Evolutionary conservation across 1,140 invertebrate genomes (phyloP).

Genomic region (Charaxes varanes): DNA sequence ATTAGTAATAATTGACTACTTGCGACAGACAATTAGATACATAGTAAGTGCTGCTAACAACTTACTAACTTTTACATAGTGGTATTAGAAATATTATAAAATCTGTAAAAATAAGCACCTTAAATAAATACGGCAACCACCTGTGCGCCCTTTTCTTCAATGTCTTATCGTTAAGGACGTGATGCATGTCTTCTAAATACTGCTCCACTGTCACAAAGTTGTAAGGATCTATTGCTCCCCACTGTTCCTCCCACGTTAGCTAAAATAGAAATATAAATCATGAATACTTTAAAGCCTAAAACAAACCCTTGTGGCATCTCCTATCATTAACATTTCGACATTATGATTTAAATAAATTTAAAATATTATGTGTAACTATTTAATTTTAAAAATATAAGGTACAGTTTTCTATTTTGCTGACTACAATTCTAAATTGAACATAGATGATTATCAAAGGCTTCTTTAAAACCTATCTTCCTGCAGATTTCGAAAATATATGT

Average conservation of each 20-base stretch:
- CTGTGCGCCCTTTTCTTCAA: conserved; percentile 82
- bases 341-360: too few relatives aligned
- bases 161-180: conserved; percentile 83
- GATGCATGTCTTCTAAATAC: conserved; percentile 86
- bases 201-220: conserved; percentile 86
- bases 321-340: too few relatives aligned
- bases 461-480: neutral
- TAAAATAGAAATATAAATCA: conserved; percentile 34
- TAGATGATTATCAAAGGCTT: neutral
- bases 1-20: too few relatives aligned
- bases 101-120: conserved; percentile 70
- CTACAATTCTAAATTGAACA: too few relatives aligned
- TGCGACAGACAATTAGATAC: too few relatives aligned
- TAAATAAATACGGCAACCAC: conserved; percentile 87
- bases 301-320: neutral
- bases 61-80: conserved; percentile 1
- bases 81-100: neutral
- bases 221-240: conserved; percentile 87
- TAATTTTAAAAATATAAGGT: too few relatives aligned
- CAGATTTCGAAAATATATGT: neutral
- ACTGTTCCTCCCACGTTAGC: conserved; percentile 87
- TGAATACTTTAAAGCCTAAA: neutral
- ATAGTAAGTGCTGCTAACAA: too few relatives aligned
- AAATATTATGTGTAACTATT: too few relatives aligned
- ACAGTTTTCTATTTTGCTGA: too few relatives aligned